Conservation (phyloP, 2,797 vertebrate species). For the Lutjanus campechanus region DNA sequence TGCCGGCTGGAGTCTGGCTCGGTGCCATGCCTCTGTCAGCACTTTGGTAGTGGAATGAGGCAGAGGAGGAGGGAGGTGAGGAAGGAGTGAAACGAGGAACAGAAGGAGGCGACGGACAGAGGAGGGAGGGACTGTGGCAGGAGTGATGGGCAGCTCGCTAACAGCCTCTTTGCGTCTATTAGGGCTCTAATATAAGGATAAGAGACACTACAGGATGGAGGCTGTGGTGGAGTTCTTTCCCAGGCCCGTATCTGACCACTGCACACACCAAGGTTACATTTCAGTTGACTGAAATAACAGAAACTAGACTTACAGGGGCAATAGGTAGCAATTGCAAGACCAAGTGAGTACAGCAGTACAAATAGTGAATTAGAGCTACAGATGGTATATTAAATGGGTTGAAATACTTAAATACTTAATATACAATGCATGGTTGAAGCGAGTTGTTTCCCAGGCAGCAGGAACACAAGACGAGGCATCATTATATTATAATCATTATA, state of each 20-base stretch:
- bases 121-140: conserved; percentile 36
- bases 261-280: background rate
- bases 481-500: too few relatives aligned
- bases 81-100: conserved; percentile 31
- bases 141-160: conserved; percentile 73
- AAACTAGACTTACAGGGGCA: too few relatives aligned
- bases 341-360: too few relatives aligned
- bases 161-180: conserved; percentile 70
- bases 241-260: conserved; percentile 29
- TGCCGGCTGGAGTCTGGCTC: conserved; percentile 60
- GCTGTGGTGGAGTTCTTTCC: conserved; percentile 30
- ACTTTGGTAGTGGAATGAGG: conserved; percentile 52
- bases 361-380: too few relatives aligned
- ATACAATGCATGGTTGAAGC: too few relatives aligned
- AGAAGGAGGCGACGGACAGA: conserved; percentile 18
- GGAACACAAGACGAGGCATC: too few relatives aligned
- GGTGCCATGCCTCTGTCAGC: conserved; percentile 69
- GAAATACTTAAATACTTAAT: too few relatives aligned
- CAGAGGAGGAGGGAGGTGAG: conserved; percentile 6
- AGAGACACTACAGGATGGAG: conserved; percentile 44
- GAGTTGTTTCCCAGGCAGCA: too few relatives aligned
- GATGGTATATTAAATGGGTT: too few relatives aligned
- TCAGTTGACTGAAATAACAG: too few relatives aligned
- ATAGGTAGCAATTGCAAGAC: too few relatives aligned
- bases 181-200: conserved; percentile 63